Percentiles rank a stretch among this genome's conserved stretches.
phyloP scores from a whole-genome alignment of 2,113 vertebrate genomes.

The Ammodytes marinus region DNA sequence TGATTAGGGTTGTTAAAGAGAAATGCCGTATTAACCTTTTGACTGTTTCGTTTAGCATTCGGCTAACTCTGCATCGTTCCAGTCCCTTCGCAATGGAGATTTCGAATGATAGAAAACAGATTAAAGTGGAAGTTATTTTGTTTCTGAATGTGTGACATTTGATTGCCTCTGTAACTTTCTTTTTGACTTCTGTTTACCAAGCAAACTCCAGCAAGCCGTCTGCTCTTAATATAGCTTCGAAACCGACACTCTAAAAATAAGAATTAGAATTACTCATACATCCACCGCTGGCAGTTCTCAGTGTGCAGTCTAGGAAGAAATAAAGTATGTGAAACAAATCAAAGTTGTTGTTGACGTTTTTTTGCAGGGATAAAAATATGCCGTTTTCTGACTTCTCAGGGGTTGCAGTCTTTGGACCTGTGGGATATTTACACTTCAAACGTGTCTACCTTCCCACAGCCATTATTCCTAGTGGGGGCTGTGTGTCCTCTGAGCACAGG shows the following conservation, averaged over 20 bases:
- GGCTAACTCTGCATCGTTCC: constrained; percentile 8
- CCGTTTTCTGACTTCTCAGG: constrained; percentile 48
- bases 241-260: constrained; percentile 14
- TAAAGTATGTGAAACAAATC: constrained; percentile 55
- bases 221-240: constrained; percentile 54
- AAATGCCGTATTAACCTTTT: not conserved
- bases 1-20: not conserved
- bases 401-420: constrained; percentile 63
- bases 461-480: constrained; percentile 27
- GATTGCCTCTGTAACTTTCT: constrained; percentile 11
- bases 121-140: not conserved
- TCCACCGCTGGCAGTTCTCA: constrained; percentile 27
- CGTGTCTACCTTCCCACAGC: constrained; percentile 39
- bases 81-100: not conserved
- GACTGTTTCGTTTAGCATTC: not conserved
- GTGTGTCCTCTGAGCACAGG: constrained; percentile 20
- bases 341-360: constrained; percentile 46
- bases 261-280: constrained; percentile 26
- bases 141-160: constrained; percentile 16
- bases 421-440: constrained; percentile 77
- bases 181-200: constrained; percentile 21
- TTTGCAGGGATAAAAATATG: constrained; percentile 55
- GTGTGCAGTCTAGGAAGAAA: constrained; percentile 53
- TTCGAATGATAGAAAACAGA: constrained; percentile 3
- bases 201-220: constrained; percentile 9